Base-by-base conservation (phyloP, 2,888 invertebrate genomes). In the Lochmaea crataegi region DNA sequence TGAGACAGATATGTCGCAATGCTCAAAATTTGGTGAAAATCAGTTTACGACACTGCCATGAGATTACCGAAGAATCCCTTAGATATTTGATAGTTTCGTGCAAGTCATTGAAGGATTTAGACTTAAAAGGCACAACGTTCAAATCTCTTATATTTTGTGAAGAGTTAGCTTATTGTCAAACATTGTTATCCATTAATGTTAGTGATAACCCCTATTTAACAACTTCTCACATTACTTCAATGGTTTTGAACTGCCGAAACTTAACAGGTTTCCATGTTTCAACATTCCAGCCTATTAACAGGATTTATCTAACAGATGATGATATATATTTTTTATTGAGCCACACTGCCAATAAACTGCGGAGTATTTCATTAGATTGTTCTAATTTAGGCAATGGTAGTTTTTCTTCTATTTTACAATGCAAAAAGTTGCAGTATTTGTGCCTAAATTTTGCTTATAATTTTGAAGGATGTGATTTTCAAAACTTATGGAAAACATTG, bases 391-490 rank as follows among this genome's bases (percentile, higher is more conserved):
- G 72, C 18, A 73, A 65, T 5, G 71, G 68, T n/a, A 71, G 74
- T 14, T 74, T 75, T 26, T 42, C 68, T 7, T 75, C 75, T 2
- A 74, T 78, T 5, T 38, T 73, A 14, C 66, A 66, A 16, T 74
- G 76, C 68, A 75, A 72, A 41, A 42, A 78, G 14, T 58, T 78
- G 22, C 12, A 65, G 12, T 74, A 78, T 56, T 64, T 78, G 2
- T 76, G 75, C 16, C 61, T 78, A n/a, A 76, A 78, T 68, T 76
- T 70, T 16, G 76, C 78, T 1, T 74, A 75, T 41, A 78, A 78
- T 53, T 74, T 78, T 38, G 73, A 74, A 14, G 75, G 75, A 0
- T 60, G 11, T 2, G 72, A 70, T 42, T 76, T 78, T n/a, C 72
- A 78, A 61, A 67, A 26, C 18, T 45, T 78, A 22, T 75, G 76